Conservation (phyloP, 2,113 vertebrate genomes). For the Marmota monax region DNA sequence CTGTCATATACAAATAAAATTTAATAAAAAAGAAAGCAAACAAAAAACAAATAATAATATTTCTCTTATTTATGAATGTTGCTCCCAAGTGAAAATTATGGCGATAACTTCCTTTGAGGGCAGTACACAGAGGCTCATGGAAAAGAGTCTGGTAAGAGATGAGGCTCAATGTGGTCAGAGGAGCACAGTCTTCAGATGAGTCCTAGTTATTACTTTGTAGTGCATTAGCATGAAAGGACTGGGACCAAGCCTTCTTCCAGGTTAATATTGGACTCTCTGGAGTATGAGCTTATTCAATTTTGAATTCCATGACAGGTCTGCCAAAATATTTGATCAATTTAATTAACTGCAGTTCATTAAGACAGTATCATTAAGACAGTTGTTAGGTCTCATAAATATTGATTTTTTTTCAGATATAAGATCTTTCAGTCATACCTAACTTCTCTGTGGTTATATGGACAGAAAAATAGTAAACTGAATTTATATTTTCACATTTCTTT, state of each 20-base stretch:
- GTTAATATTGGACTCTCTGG: background rate
- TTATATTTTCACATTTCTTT: slow-evolving; percentile 45
- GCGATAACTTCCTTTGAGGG: background rate
- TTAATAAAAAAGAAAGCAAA: background rate
- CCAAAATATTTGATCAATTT: slow-evolving; percentile 52
- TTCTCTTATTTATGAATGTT: slow-evolving; percentile 19
- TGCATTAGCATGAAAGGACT: background rate
- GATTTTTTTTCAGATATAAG: background rate
- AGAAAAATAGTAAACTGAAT: background rate
- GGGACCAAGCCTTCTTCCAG: background rate
- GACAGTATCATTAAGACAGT: background rate
- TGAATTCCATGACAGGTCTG: background rate
- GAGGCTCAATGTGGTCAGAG: background rate
- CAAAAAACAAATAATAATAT: slow-evolving; percentile 53
- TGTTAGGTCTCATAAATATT: background rate
- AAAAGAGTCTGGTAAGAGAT: background rate
- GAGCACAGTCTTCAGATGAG: background rate
- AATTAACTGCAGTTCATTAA: slow-evolving; percentile 42
- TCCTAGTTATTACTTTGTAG: background rate
- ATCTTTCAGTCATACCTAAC: background rate
- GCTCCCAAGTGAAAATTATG: background rate
- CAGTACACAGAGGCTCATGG: background rate
- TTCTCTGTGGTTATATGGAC: background rate
- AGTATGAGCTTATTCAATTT: background rate
- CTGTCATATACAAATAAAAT: no score